A percentile compares a stretch with the other conserved stretches of the same genome.
Conservation (phyloP, 2,888 invertebrate species). For the Scrobipalpa atriplicella region DNA sequence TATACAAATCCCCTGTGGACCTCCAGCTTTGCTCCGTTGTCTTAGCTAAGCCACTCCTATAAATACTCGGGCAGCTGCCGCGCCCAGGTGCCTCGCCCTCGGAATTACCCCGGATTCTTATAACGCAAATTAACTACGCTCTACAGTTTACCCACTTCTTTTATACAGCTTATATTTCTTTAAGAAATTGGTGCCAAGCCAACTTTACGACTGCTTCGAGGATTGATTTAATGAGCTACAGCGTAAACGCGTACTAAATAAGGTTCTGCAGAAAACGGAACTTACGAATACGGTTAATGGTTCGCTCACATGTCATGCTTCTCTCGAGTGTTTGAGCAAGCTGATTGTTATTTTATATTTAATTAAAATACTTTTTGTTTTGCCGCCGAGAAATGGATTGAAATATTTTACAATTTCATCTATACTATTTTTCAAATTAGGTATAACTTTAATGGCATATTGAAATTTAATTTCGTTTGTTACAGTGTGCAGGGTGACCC, state of each 20-base stretch:
- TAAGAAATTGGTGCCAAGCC: slow-evolving; percentile 18
- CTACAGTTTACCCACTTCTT: slow-evolving; percentile 11
- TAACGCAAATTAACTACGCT: slow-evolving; percentile 21
- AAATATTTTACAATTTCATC: background rate
- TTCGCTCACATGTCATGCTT: slow-evolving; percentile 1
- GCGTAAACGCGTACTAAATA: background rate
- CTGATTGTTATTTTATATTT: background rate
- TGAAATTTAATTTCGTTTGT: slow-evolving; percentile 5
- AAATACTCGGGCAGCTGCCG: slow-evolving; percentile 46
- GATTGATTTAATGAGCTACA: slow-evolving; percentile 25
- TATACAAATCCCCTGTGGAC: background rate
- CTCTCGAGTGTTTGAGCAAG: background rate
- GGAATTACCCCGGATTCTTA: slow-evolving; percentile 42
- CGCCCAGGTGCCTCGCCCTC: slow-evolving; percentile 51
- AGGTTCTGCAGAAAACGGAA: slow-evolving; percentile 4
- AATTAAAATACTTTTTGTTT: background rate
- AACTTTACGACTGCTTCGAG: slow-evolving; percentile 22
- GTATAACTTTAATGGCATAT: no score
- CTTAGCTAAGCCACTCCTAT: slow-evolving; percentile 44
- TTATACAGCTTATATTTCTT: no score
- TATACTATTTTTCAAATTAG: no score
- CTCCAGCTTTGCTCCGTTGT: background rate
- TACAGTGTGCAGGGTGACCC: slow-evolving; percentile 68
- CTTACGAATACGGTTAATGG: slow-evolving; percentile 20
- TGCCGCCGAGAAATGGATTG: background rate